phyloP scores from a whole-genome alignment of 2,113 vertebrate genomes.

The Tragelaphus scriptus region DNA sequence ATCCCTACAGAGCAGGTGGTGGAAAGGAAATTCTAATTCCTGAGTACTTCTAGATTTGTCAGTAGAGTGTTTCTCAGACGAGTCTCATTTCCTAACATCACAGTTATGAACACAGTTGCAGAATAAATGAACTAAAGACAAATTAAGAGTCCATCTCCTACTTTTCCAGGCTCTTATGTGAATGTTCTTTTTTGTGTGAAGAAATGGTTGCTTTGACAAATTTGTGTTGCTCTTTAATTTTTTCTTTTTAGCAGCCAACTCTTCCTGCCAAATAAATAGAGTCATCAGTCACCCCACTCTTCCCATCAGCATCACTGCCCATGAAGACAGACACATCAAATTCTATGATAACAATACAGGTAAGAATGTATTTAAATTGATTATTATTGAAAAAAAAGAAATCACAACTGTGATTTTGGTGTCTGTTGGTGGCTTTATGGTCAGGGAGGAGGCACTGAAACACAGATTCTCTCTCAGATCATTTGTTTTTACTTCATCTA shows the following conservation, averaged over 20 bases:
- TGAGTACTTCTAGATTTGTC: neutral
- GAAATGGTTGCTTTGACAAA: slow-evolving; percentile 1
- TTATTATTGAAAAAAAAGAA: neutral
- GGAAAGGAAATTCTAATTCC: neutral
- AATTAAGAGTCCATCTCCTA: neutral
- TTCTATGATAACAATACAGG: slow-evolving; percentile 99
- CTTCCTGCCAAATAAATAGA: slow-evolving; percentile 94
- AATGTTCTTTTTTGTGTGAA: neutral
- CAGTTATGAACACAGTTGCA: neutral
- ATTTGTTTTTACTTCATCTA: neutral
- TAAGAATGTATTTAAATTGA: slow-evolving; percentile 61
- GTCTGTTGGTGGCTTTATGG: neutral
- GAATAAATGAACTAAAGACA: slow-evolving; percentile 10
- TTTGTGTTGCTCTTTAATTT: slow-evolving; percentile 40
- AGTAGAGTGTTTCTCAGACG: neutral
- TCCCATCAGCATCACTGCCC: slow-evolving; percentile 97
- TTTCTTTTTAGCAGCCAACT: slow-evolving; percentile 73
- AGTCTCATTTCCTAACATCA: neutral
- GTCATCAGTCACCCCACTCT: slow-evolving; percentile 99
- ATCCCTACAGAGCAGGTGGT: neutral
- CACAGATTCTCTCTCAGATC: neutral
- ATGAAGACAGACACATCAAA: slow-evolving; percentile 97
- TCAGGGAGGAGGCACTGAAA: neutral
- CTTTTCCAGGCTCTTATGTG: neutral
- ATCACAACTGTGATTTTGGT: neutral